Conservation (phyloP, 2,888 invertebrate species). For the Pachycephus smyrnensis region DNA sequence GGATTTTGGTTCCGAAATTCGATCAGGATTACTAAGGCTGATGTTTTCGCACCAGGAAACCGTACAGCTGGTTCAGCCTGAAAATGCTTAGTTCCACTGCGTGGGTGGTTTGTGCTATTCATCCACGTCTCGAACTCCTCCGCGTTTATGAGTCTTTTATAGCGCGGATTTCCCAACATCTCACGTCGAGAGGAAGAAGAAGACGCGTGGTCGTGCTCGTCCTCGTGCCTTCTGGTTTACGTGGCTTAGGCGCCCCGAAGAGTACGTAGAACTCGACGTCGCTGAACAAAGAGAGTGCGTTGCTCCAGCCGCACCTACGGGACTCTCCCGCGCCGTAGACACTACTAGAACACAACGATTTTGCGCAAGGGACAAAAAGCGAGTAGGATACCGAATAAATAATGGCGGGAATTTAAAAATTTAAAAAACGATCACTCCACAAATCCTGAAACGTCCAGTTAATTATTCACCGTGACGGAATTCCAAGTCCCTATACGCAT, state of each 20-base stretch:
- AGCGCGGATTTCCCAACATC: constrained; percentile 43
- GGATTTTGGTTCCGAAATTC: not conserved
- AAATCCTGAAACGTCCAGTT: not conserved
- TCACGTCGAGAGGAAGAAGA: not conserved
- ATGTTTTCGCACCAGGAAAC: not conserved
- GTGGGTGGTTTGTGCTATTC: constrained; percentile 40
- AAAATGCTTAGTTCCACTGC: not conserved
- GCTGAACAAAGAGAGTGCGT: constrained; percentile 1
- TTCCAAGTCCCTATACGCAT: not conserved
- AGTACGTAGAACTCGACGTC: constrained; percentile 3
- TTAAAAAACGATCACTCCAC: not conserved
- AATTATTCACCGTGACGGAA: not conserved
- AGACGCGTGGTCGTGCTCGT: not conserved
- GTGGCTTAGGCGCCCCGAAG: not conserved
- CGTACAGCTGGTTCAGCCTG: not conserved
- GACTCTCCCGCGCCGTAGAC: not conserved
- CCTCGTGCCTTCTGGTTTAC: not conserved
- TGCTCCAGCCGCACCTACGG: constrained; percentile 2
- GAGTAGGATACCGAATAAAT: accelerated
- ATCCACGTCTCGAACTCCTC: constrained; percentile 11
- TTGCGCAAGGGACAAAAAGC: not conserved
- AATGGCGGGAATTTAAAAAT: not conserved
- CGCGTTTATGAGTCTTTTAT: constrained; percentile 40
- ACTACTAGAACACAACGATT: not conserved
- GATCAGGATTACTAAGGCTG: not conserved